phyloP scores from a whole-genome alignment of 2,797 vertebrate species.

The Rhinichthys osculus region DNA sequence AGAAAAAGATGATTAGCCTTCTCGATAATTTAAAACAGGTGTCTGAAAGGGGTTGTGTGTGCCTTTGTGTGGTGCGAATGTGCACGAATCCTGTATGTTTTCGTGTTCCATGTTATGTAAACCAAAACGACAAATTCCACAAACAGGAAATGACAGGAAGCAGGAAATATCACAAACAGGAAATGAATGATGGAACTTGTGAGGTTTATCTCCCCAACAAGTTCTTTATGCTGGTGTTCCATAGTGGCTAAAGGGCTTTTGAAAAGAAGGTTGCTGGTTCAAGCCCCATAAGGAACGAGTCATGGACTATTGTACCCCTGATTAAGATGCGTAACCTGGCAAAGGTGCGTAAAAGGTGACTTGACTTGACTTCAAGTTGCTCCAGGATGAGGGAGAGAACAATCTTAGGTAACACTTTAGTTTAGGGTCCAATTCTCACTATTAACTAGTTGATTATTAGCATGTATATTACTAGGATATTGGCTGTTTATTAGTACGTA shows the following conservation, averaged over 20 bases:
- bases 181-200: not conserved
- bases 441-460: too few species aligned
- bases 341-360: too few species aligned
- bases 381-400: not conserved
- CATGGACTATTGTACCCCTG: not conserved
- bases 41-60: conserved; percentile 18
- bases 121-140: conserved; percentile 1
- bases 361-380: not conserved
- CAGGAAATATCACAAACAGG: conserved; percentile 28
- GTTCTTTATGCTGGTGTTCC: not conserved
- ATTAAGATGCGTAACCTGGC: not conserved
- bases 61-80: conserved; percentile 29
- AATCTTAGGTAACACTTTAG: too few species aligned
- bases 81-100: conserved; percentile 10
- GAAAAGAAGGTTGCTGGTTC: not conserved
- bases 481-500: too few species aligned
- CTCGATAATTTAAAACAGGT: conserved; percentile 61
- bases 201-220: not conserved
- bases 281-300: not conserved
- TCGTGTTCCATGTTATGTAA: conserved; percentile 7
- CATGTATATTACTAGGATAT: too few species aligned
- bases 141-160: conserved; percentile 40
- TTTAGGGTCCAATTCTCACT: too few species aligned
- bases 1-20: conserved; percentile 42
- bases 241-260: not conserved